phyloP scores from a whole-genome alignment of 1,140 invertebrate species.

The Eulimnadia texana region DNA sequence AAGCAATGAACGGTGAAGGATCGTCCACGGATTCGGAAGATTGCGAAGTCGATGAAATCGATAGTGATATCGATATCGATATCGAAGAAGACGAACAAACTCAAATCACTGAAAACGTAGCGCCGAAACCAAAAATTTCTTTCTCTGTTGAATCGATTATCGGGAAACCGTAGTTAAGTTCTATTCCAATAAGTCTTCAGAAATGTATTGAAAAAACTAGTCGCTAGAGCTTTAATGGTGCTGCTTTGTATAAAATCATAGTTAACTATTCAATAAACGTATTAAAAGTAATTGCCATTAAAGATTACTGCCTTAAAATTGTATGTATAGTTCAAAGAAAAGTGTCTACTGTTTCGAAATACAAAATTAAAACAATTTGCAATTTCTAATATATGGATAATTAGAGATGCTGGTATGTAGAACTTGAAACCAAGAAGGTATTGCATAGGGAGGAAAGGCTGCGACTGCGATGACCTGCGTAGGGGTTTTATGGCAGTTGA shows the following conservation, averaged over 20 bases:
- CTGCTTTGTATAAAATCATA: too few species aligned
- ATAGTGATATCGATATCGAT: background rate
- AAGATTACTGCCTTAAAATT: too few species aligned
- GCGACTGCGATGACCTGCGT: background rate
- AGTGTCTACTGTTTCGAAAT: too few species aligned
- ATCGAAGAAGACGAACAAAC: background rate
- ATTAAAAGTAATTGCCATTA: too few species aligned
- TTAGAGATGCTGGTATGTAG: too few species aligned
- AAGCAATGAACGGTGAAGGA: too few species aligned
- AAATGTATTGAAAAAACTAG: too few species aligned
- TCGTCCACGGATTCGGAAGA: background rate
- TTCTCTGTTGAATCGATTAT: conserved; percentile 25
- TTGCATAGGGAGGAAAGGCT: background rate
- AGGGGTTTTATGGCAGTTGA: background rate
- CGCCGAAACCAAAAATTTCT: conserved; percentile 20
- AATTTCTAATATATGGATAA: too few species aligned
- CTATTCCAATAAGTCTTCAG: background rate
- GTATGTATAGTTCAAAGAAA: too few species aligned
- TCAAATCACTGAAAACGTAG: background rate
- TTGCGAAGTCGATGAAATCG: background rate
- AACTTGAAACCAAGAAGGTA: background rate
- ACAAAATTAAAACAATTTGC: too few species aligned
- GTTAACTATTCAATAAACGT: too few species aligned
- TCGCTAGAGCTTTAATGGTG: too few species aligned
- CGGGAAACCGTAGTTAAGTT: conserved; percentile 1